Base-by-base conservation (phyloP, 2,888 invertebrate genomes). In the Chalcis sispes region DNA sequence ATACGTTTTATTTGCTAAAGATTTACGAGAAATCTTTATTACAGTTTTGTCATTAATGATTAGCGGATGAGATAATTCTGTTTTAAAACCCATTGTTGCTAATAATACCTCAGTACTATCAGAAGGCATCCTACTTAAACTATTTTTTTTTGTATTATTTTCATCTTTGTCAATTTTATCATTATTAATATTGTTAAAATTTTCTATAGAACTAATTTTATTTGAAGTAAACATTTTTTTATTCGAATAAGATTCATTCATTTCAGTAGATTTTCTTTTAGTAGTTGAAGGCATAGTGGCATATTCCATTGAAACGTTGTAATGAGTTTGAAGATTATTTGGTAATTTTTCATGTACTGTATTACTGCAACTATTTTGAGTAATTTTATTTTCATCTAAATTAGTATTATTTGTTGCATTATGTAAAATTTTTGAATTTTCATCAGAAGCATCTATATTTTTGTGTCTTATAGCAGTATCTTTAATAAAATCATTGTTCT, bases 61-160 rank as follows among this genome's bases (percentile, higher is more conserved):
- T 46, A 72, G 18, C 10, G 77, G 75, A 32, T 75, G 36, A 23
- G 69, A 40, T 29, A 69, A 18, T 23, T 75, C 27, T 1, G 75
- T 75, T 66, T 69, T 65, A 64, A 72, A 72, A 54, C 75, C 72
- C 69, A 70, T 75, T 1, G 75, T 75, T 20, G 78, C 72, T 56
- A 78, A 42, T 46, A 75, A 58, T 36, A 66, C n/a, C n/a, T 75
- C 78, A 10, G 75, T 78, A 56, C 54, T 72, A 59, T 75, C 75
- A 10, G 78, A 78, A 15, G 75, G 72, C 10, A 75, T 5, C 32
- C 65, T 72, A 29, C 4, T 69, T 36, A 75, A 66, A 56, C 59
- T 69, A 29, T 61, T 54, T 23, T 78, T 69, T 25, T 10, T 56
- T 23, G 2, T 20, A 70, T 13, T n/a, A 54, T 56, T 40, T 40